Evolutionary conservation across 2,888 invertebrate species (phyloP).

Genomic region (Agrotis exclamationis): DNA sequence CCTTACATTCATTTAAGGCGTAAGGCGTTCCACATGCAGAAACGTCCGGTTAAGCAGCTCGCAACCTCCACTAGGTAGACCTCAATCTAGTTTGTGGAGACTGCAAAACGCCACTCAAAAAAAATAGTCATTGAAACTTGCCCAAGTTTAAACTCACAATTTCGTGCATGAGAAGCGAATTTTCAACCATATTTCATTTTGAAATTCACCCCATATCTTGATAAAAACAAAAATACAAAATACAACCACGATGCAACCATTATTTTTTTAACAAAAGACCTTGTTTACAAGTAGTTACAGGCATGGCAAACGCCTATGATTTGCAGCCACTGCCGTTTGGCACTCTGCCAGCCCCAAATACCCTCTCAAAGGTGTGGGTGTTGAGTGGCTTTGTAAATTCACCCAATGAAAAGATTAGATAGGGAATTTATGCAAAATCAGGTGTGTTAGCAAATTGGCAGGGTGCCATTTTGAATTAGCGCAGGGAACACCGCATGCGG

Average conservation of each 20-base stretch:
- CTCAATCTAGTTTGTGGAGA: no score
- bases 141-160: no score
- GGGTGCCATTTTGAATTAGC: slow-evolving; percentile 56
- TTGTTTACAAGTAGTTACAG: slow-evolving; percentile 71
- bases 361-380: slow-evolving; percentile 59
- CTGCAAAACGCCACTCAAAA: no score
- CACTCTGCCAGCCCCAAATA: slow-evolving; percentile 65
- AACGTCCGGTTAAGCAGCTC: no score
- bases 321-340: slow-evolving; percentile 67
- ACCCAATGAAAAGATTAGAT: slow-evolving; percentile 69
- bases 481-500: slow-evolving; percentile 14
- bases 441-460: slow-evolving; percentile 64
- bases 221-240: slow-evolving; percentile 16
- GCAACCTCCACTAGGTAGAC: no score
- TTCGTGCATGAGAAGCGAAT: no score
- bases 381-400: slow-evolving; percentile 64
- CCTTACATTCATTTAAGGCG: no score
- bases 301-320: slow-evolving; percentile 64
- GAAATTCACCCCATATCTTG: neutral
- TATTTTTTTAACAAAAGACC: slow-evolving; percentile 40
- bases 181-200: no score
- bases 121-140: no score
- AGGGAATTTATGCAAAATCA: slow-evolving; percentile 66
- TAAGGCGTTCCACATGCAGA: no score
- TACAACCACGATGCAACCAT: neutral